Evolutionary conservation across 2,888 invertebrate genomes (phyloP), one percentile per base, ranked within the genome.

Genomic region (Heliconius hortense): DNA sequence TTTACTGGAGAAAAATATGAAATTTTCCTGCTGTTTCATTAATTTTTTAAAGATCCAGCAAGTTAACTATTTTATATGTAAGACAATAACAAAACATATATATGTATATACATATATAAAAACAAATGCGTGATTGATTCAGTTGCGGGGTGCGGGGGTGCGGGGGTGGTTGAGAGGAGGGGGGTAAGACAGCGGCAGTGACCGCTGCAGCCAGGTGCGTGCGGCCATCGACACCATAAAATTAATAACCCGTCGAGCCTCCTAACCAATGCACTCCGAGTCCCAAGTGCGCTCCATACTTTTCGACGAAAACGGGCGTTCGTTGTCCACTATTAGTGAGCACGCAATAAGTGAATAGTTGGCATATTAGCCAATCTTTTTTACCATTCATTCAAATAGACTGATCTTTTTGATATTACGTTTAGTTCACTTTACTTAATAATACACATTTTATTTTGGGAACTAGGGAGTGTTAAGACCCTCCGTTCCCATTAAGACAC

Each of bases 191-290:
- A 84, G 87, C 86, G 90, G 91, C 91, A 91, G 89, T 92, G 92
- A 93, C 92, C 92, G 93, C 89, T 84, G 89, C 88, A 86, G 88
- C 91, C 91, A 91, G 92, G 90, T 92, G 93, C 91, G 88, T 84
- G 90, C 92, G 93, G 93, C 90, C 93, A 94, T 93, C 93, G 93
- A 94, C 93, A 93, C 93, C 92, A 92, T 93, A 92, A 93, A 93
- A 93, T 93, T 93, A 92, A 93, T 93, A 93, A 93, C 93, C 89
- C 90, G 93, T 90, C 91, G 90, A 88, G 89, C 89, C 89, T 91
- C 87, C 89, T 86, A 89, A 89, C 89, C 91, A 88, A 89, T 91
- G 92, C 91, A 90, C 90, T 88, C 87, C 86, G 87, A 85, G 88
- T 82, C 84, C 85, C 88, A 85, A 86, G 86, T 84, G 86, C 89